Conservation (phyloP, 1,140 invertebrate genomes). For the Calliopsis andreniformis region DNA sequence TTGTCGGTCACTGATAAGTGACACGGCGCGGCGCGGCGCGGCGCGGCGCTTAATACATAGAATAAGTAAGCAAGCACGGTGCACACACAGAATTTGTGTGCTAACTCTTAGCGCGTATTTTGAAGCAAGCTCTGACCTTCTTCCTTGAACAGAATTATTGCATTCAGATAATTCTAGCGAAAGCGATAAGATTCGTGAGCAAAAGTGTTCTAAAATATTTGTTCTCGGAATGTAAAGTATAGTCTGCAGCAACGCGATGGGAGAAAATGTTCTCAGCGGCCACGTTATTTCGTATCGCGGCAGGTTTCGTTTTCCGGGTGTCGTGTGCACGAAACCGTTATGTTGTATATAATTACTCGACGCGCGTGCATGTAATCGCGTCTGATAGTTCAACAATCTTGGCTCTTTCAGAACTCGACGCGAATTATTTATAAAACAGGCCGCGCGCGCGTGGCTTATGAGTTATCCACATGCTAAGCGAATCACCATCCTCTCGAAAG, state of each 20-base stretch:
- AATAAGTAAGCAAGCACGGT: no score
- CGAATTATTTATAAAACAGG: conserved; percentile 41
- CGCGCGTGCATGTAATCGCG: conserved; percentile 12
- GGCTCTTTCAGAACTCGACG: conserved; percentile 26
- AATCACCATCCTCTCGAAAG: not conserved
- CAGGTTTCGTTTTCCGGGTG: conserved; percentile 8
- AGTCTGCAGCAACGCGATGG: not conserved
- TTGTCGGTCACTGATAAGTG: no score
- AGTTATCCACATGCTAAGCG: conserved; percentile 30
- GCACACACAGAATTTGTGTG: no score
- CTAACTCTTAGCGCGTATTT: no score
- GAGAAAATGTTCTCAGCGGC: not conserved
- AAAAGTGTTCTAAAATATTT: no score
- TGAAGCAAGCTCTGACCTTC: no score
- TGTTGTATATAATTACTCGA: conserved; percentile 27
- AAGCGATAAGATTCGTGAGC: no score
- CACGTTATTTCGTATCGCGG: not conserved
- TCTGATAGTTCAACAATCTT: conserved; percentile 32
- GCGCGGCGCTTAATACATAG: no score
- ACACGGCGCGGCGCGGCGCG: no score
- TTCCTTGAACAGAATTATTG: no score
- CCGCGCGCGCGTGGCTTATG: conserved; percentile 13
- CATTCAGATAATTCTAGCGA: no score
- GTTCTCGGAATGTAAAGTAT: not conserved
- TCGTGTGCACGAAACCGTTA: conserved; percentile 17